Evolutionary conservation across 1,140 invertebrate species (phyloP).

Genomic region (Nixonia krombeini): DNA sequence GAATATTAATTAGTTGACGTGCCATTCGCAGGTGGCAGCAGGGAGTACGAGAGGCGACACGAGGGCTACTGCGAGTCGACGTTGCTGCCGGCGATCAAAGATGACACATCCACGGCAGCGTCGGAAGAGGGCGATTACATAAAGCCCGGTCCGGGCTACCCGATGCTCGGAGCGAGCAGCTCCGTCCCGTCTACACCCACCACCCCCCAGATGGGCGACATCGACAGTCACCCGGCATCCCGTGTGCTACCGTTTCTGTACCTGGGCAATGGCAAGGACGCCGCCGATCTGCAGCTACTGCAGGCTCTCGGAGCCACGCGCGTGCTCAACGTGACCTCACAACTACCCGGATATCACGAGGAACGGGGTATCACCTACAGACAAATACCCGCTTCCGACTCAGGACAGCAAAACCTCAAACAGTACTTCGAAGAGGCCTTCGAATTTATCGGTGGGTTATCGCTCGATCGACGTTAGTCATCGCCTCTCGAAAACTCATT

Average conservation of each 20-base stretch:
- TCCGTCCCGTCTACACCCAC: constrained; percentile 50
- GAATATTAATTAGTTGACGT: too few species aligned
- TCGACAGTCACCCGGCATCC: constrained; percentile 84
- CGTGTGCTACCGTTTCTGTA: constrained; percentile 89
- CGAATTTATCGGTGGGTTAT: constrained; percentile 87
- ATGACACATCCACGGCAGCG: constrained; percentile 27
- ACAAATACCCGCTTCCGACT: constrained; percentile 87
- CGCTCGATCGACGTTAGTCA: too few species aligned
- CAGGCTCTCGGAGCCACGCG: constrained; percentile 78
- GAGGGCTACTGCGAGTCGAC: constrained; percentile 78
- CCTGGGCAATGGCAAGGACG: constrained; percentile 89
- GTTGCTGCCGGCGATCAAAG: constrained; percentile 64
- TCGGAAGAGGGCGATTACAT: constrained; percentile 52
- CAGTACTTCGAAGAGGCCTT: constrained; percentile 94
- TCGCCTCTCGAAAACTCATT: too few species aligned
- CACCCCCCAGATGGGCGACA: constrained; percentile 71
- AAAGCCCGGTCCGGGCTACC: constrained; percentile 59
- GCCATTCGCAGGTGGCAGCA: constrained; percentile 80
- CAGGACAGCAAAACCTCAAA: constrained; percentile 89
- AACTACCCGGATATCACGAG: constrained; percentile 81
- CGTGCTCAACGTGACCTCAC: constrained; percentile 88
- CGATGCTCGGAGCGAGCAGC: constrained; percentile 19
- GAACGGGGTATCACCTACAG: constrained; percentile 83
- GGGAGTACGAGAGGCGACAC: constrained; percentile 78
- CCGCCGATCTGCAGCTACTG: constrained; percentile 80